Evolutionary conservation across 2,797 vertebrate species (phyloP), one percentile per base, ranked within the genome.

Genomic region (Sebastes diaconus): DNA sequence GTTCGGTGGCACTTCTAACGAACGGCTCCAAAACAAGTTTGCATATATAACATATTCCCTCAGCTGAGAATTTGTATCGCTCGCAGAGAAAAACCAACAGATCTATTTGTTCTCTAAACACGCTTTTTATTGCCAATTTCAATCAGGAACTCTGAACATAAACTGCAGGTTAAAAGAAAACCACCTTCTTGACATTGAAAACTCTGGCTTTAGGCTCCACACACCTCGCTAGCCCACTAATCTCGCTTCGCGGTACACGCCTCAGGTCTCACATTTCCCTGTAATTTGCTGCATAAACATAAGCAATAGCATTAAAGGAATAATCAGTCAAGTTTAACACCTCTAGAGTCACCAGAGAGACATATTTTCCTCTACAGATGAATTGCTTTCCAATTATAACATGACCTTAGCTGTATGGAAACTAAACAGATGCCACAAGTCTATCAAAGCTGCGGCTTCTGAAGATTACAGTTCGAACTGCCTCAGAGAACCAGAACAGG

Each of bases 401-500:
- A 80, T 29, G 27, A 69, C 77, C 63, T 68, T 67, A 64, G 58
- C 79, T 81, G 36, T 63, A 81, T 70, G 66, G 55, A 79, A 84
- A 81, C 74, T 61, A 82, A 85, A 83, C 55, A 71, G 79, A 87
- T 81, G 77, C 84, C 71, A 80, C 66, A 80, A 88, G 87, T 82
- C 89, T 84, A 80, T 85, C 75, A 78, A 68, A 83, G 83, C 85
- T 80, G 75, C 67, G 77, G 89, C 90, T 87, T 81, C 80, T 78
- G 80, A 85, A 84, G 88, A 90, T 92, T 86, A 85, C 76, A 83
- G 85, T 79, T 77, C 79, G 93, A 88, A 90, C 68, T 27, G 84
- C 86, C 87, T 79, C 46, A 50, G 87, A 95, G 94, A 93, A 93
- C 83, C 94, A 90, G 88, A 91, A 88, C 78, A 90, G 89, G 94